Evolutionary conservation across 1,140 invertebrate genomes (phyloP).

Genomic region (Zophobas morio): DNA sequence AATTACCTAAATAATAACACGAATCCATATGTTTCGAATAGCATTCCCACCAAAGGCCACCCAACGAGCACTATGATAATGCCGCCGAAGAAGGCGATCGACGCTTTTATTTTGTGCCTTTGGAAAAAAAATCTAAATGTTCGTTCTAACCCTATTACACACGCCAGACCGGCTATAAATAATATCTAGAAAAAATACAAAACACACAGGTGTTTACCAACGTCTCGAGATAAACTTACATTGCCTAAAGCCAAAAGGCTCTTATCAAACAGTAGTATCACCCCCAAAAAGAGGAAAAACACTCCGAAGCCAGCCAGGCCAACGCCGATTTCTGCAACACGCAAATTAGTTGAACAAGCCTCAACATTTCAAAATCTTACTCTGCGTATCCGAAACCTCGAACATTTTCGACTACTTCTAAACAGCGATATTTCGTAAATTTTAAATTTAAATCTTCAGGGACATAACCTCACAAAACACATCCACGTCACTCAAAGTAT

Average conservation of each 20-base stretch:
- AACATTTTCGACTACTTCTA: slow-evolving; percentile 71
- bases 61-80: slow-evolving; percentile 95
- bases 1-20: slow-evolving; percentile 82
- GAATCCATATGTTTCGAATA: slow-evolving; percentile 94
- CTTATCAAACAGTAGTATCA: slow-evolving; percentile 97
- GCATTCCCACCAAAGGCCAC: slow-evolving; percentile 97
- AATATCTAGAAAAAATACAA: slow-evolving; percentile 81
- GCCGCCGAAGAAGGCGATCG: slow-evolving; percentile 94
- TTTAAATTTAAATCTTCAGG: slow-evolving; percentile 20
- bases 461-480: slow-evolving; percentile 43
- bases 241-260: slow-evolving; percentile 98
- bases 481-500: slow-evolving; percentile 36
- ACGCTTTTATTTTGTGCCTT: slow-evolving; percentile 95
- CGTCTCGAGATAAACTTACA: slow-evolving; percentile 75
- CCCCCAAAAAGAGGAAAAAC: slow-evolving; percentile 95
- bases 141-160: slow-evolving; percentile 96
- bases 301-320: slow-evolving; percentile 97
- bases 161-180: slow-evolving; percentile 94
- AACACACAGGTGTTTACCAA: slow-evolving; percentile 2
- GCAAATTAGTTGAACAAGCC: slow-evolving; percentile 37
- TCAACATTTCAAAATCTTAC: slow-evolving; percentile 69
- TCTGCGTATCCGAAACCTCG: slow-evolving; percentile 81
- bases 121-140: slow-evolving; percentile 99
- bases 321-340: slow-evolving; percentile 92
- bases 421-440: slow-evolving; percentile 18